Conservation (phyloP, 2,888 invertebrate genomes). For the Scaptomyza reducta region DNA sequence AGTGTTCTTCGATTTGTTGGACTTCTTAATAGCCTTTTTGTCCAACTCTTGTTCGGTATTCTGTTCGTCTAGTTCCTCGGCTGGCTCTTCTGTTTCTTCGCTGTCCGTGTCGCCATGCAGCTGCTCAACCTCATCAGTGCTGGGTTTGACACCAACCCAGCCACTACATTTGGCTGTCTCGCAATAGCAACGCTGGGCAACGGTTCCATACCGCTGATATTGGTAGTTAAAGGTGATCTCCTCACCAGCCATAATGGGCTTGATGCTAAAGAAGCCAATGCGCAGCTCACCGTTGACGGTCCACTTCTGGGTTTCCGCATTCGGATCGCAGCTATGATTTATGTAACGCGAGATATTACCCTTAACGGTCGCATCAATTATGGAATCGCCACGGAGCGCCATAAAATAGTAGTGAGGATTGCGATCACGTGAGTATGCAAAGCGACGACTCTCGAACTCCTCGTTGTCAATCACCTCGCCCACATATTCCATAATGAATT, state of each 20-base stretch:
- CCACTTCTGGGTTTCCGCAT: slow-evolving; percentile 99
- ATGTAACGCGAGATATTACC: slow-evolving; percentile 99
- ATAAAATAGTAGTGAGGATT: slow-evolving; percentile 98
- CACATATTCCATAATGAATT: slow-evolving; percentile 99
- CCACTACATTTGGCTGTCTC: slow-evolving; percentile 95
- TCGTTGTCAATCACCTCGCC: slow-evolving; percentile 97
- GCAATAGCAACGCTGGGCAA: slow-evolving; percentile 98
- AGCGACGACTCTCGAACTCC: slow-evolving; percentile 94
- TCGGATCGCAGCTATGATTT: slow-evolving; percentile 99
- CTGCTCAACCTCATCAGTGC: slow-evolving; percentile 86
- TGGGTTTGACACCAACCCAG: slow-evolving; percentile 96
- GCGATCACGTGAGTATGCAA: slow-evolving; percentile 94
- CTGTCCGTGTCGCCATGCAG: slow-evolving; percentile 52
- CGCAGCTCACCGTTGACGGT: slow-evolving; percentile 96
- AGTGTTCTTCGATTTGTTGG: slow-evolving; percentile 11
- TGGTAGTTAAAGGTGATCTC: slow-evolving; percentile 99
- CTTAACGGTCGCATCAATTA: slow-evolving; percentile 97
- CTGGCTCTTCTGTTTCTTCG: neutral
- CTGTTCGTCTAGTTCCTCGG: slow-evolving; percentile 27
- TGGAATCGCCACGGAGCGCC: slow-evolving; percentile 95
- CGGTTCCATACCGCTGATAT: slow-evolving; percentile 98
- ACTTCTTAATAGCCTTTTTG: neutral
- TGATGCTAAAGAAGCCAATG: slow-evolving; percentile 97
- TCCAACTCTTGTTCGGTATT: slow-evolving; percentile 16
- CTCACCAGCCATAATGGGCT: slow-evolving; percentile 92